These are phyloP conservation scores for Narcine bancroftii DNA, from an alignment of 2,113 vertebrate genomes.

Conservation along the genomic window DNA sequence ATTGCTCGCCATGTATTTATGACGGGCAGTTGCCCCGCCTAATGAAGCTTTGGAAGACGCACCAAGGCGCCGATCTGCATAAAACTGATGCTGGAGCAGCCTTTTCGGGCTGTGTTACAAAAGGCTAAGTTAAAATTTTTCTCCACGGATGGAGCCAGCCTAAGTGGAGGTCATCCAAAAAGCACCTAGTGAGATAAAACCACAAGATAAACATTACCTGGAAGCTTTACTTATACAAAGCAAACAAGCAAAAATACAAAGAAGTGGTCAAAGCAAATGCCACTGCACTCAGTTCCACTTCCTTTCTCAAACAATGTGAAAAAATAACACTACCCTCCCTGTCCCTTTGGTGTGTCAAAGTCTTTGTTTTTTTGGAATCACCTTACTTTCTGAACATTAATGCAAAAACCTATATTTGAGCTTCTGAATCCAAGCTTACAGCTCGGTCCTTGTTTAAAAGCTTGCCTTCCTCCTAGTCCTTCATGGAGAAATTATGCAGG, in stretches of 20 bases:
- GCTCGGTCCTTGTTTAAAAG: not conserved
- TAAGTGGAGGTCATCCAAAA: too few relatives aligned
- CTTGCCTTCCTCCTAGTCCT: too few relatives aligned
- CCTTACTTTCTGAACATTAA: not conserved
- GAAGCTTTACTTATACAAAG: not conserved
- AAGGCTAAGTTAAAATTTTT: too few relatives aligned
- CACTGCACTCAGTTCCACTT: not conserved
- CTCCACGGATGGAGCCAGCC: too few relatives aligned
- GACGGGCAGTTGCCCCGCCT: too few relatives aligned
- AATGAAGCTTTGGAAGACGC: too few relatives aligned
- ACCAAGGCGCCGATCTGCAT: too few relatives aligned
- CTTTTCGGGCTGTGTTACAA: too few relatives aligned
- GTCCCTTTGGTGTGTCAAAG: not conserved
- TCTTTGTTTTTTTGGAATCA: not conserved
- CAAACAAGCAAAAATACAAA: not conserved
- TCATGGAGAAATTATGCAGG: too few relatives aligned
- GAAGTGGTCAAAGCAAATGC: not conserved
- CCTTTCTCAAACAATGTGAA: not conserved
- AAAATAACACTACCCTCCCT: not conserved
- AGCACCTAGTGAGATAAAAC: too few relatives aligned
- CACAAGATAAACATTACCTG: not conserved
- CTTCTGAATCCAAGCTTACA: not conserved
- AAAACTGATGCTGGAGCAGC: too few relatives aligned
- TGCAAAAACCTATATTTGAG: not conserved
- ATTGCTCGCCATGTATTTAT: too few relatives aligned